Percentiles rank a stretch among this genome's conserved stretches.
Evolutionary conservation across 2,888 invertebrate species (phyloP).

Genomic region (Glyphotaelius pellucidus): DNA sequence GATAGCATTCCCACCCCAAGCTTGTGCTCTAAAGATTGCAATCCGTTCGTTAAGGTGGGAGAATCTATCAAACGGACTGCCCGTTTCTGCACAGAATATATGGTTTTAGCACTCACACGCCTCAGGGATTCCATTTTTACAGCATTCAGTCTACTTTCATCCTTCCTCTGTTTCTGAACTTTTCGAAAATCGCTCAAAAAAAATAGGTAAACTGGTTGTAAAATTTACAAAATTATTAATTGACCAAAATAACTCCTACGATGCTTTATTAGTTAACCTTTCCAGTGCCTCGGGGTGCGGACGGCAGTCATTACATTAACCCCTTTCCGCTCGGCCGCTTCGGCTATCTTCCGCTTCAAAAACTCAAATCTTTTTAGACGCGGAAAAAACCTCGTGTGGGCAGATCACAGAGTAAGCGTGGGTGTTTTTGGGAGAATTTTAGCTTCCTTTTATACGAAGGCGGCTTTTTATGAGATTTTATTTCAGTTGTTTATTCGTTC

Average conservation of each 20-base stretch:
- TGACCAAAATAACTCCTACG: not conserved
- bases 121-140: no score
- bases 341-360: not conserved
- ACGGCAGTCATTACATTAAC: not conserved
- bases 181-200: no score
- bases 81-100: no score
- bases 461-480: not conserved
- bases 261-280: not conserved
- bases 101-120: no score
- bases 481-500: not conserved
- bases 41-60: no score
- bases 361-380: not conserved
- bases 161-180: no score
- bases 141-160: no score
- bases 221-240: not conserved
- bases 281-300: not conserved
- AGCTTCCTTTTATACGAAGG: not conserved
- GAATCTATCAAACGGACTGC: no score
- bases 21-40: no score
- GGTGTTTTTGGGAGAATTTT: not conserved
- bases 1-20: no score
- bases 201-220: not conserved
- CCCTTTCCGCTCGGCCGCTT: conserved; percentile 6
- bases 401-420: not conserved
- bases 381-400: not conserved